Conservation (phyloP, 2,888 invertebrate species). For the Spilarctia lutea region DNA sequence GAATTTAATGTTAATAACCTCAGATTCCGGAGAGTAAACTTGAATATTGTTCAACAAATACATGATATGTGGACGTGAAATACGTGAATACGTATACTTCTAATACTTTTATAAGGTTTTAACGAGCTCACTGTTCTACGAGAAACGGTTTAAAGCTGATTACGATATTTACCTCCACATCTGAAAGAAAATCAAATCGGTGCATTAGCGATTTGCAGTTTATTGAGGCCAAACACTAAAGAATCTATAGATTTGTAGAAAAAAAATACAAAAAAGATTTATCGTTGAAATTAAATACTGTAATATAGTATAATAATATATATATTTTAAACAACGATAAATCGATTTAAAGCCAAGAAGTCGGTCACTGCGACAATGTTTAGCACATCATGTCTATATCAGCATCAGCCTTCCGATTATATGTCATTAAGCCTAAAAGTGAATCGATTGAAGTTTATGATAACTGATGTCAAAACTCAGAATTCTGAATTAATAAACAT, state of each 20-base stretch:
- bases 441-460: neutral
- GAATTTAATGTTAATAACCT: neutral
- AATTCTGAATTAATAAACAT: neutral
- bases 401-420: neutral
- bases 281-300: neutral
- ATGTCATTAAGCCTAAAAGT: neutral
- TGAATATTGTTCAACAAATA: no score
- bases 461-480: neutral
- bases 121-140: neutral
- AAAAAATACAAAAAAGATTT: neutral
- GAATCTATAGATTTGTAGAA: neutral
- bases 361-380: neutral
- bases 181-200: neutral
- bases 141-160: neutral
- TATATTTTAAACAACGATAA: neutral
- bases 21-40: neutral
- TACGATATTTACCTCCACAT: neutral
- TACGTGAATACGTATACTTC: no score
- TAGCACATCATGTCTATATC: neutral
- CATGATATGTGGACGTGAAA: no score
- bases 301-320: neutral
- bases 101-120: neutral
- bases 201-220: neutral
- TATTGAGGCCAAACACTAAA: neutral
- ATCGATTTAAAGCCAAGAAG: neutral